Conservation (phyloP, 1,140 invertebrate species). For the Papilio dardanus region DNA sequence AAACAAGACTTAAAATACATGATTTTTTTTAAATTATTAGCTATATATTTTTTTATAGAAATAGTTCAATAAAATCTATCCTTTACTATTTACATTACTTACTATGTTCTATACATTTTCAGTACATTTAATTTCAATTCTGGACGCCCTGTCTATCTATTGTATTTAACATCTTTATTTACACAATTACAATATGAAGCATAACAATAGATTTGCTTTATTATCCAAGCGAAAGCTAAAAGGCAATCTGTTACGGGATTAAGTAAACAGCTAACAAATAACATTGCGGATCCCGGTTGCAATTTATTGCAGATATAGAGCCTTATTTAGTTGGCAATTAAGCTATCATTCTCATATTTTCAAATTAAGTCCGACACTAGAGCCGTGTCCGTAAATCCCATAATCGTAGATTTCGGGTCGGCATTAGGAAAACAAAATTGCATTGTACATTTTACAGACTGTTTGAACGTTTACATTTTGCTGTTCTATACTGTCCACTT, state of each 20-base stretch:
- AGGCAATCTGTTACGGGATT: background rate
- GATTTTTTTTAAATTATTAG: no score
- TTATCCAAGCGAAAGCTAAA: slow-evolving; percentile 9
- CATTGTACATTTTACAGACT: slow-evolving; percentile 45
- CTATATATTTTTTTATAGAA: no score
- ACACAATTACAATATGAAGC: background rate
- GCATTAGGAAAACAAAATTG: slow-evolving; percentile 55
- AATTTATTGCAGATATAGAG: slow-evolving; percentile 35
- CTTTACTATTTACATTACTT: no score
- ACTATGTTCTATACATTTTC: no score
- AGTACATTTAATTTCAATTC: no score
- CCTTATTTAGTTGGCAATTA: slow-evolving; percentile 62
- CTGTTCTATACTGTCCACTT: background rate
- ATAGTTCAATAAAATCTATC: no score
- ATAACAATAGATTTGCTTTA: slow-evolving; percentile 17
- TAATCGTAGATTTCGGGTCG: slow-evolving; percentile 60
- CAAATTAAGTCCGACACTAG: slow-evolving; percentile 61
- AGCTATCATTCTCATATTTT: slow-evolving; percentile 70
- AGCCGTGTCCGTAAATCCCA: slow-evolving; percentile 58
- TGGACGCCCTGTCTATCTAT: no score
- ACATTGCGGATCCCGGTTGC: slow-evolving; percentile 8
- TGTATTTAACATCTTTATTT: background rate
- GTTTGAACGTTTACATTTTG: slow-evolving; percentile 11
- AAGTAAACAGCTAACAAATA: slow-evolving; percentile 35
- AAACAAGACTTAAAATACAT: no score